phyloP scores from a whole-genome alignment of 2,888 invertebrate species.

The Candidula unifasciata region DNA sequence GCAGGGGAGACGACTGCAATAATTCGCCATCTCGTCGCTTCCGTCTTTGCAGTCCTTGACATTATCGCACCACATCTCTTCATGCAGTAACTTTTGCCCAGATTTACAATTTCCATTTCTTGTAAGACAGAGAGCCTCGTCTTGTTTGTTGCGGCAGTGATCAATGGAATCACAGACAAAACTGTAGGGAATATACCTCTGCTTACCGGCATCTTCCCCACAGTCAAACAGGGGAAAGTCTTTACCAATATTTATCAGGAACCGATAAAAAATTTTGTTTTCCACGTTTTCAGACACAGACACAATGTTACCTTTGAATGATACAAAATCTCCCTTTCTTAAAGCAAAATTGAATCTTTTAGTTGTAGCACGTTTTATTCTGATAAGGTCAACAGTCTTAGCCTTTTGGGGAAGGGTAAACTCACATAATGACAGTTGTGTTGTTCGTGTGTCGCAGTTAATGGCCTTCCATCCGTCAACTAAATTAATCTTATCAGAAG shows the following conservation, averaged over 20 bases:
- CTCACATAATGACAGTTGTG: neutral
- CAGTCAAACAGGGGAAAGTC: constrained; percentile 11
- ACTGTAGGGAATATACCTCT: constrained; percentile 9
- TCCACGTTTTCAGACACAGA: neutral
- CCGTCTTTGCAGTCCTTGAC: constrained; percentile 12
- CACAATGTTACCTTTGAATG: constrained; percentile 3
- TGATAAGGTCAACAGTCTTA: neutral
- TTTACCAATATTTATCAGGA: neutral
- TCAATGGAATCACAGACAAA: constrained; percentile 14
- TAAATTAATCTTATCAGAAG: neutral
- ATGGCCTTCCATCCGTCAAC: neutral
- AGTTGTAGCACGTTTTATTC: neutral
- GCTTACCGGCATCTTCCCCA: neutral
- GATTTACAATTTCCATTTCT: no score
- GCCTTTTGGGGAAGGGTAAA: neutral
- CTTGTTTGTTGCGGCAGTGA: constrained; percentile 9
- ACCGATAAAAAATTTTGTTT: neutral
- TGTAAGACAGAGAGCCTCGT: neutral
- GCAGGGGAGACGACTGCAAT: neutral
- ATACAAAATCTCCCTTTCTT: neutral
- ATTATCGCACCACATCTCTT: neutral
- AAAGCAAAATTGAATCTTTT: constrained; percentile 6
- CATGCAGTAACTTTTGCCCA: no score
- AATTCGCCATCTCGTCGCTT: neutral
- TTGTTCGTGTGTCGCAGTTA: neutral